Percentiles rank a stretch among this genome's conserved stretches.
Evolutionary conservation across 2,113 vertebrate genomes (phyloP).

Genomic region (Mormyrus lacerda): DNA sequence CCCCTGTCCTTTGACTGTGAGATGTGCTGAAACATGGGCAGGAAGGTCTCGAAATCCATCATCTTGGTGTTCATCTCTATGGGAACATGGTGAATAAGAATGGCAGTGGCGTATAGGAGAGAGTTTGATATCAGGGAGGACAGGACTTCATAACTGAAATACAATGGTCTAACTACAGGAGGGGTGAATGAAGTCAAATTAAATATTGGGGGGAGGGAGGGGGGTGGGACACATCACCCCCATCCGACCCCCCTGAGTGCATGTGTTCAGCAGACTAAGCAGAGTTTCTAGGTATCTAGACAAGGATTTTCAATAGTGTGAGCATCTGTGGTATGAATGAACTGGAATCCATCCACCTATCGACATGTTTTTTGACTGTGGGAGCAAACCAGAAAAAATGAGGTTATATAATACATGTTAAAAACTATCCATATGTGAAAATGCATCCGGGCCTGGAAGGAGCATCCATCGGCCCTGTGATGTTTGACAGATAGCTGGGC

Average conservation of each 20-base stretch:
- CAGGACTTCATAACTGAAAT: neutral
- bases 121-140: neutral
- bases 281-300: neutral
- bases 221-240: too few species aligned
- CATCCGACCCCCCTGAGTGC: neutral
- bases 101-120: neutral
- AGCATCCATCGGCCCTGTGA: neutral
- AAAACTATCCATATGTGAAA: neutral
- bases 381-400: neutral
- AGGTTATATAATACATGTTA: neutral
- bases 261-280: neutral
- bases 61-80: constrained; percentile 73
- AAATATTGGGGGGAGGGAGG: neutral
- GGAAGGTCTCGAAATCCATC: constrained; percentile 80
- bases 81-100: neutral
- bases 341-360: neutral
- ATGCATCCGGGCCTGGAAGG: neutral
- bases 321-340: neutral
- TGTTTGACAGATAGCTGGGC: neutral
- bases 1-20: constrained; percentile 71
- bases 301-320: neutral
- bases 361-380: neutral
- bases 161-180: neutral
- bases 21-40: constrained; percentile 79
- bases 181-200: neutral